Conservation (phyloP, 2,797 vertebrate species). For the Rachycentron canadum region DNA sequence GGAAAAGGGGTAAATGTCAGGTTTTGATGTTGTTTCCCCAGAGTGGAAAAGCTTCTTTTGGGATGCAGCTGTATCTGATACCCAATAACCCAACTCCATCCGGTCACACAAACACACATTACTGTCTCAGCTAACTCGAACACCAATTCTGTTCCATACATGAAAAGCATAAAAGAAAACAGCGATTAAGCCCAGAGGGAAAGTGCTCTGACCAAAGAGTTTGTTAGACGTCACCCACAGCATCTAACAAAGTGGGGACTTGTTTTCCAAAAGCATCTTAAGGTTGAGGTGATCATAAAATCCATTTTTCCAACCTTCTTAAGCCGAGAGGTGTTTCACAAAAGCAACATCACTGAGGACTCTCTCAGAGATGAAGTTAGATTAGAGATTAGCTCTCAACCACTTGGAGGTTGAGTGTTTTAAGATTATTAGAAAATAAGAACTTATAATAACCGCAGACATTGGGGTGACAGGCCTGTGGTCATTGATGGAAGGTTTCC, state of each 20-base stretch:
- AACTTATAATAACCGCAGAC: too few species aligned
- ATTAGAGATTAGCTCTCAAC: too few species aligned
- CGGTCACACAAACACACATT: slow-evolving; percentile 8
- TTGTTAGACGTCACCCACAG: too few species aligned
- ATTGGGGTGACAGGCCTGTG: too few species aligned
- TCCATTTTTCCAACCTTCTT: too few species aligned
- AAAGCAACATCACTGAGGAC: too few species aligned
- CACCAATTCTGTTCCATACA: not conserved
- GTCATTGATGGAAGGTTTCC: too few species aligned
- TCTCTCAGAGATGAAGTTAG: too few species aligned
- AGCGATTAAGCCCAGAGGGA: not conserved
- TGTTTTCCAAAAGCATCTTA: not conserved
- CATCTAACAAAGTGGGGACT: not conserved
- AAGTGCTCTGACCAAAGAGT: not conserved
- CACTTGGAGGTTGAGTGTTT: too few species aligned
- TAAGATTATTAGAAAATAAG: too few species aligned
- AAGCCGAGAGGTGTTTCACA: too few species aligned
- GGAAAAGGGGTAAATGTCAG: slow-evolving; percentile 11
- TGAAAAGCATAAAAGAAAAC: not conserved
- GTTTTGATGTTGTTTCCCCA: not conserved
- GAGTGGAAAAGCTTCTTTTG: slow-evolving; percentile 13
- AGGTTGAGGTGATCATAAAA: not conserved
- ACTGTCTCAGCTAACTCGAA: not conserved
- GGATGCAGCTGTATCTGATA: slow-evolving; percentile 13
- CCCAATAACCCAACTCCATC: slow-evolving; percentile 13